Conservation (phyloP, 1,140 invertebrate species). For the Holotrichia oblita region DNA sequence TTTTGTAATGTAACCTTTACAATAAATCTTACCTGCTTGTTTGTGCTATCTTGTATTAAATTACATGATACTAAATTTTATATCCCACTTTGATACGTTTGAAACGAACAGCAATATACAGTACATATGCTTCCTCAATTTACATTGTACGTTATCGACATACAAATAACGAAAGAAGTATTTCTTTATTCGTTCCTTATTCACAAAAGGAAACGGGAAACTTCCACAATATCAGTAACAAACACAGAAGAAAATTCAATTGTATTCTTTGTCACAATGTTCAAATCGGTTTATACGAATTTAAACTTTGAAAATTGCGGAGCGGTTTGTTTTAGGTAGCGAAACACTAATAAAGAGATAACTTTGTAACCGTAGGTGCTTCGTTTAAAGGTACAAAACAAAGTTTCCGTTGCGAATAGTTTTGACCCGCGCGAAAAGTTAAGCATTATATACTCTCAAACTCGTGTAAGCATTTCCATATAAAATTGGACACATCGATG, state of each 20-base stretch:
- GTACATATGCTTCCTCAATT: no score
- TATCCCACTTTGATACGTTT: background rate
- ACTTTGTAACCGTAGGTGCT: background rate
- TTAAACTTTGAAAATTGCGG: background rate
- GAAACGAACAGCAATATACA: no score
- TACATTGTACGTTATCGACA: background rate
- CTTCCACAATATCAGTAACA: background rate
- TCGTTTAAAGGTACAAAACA: background rate
- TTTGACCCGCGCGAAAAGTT: background rate
- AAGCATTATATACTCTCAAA: slow-evolving; percentile 6
- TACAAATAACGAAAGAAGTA: background rate
- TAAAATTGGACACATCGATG: slow-evolving; percentile 6
- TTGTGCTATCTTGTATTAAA: slow-evolving; percentile 1
- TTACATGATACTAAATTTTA: background rate
- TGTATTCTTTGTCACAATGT: background rate
- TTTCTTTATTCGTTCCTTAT: no score
- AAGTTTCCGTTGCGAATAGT: background rate
- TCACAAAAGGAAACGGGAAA: no score
- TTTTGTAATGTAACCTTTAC: no score
- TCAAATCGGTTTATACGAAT: background rate
- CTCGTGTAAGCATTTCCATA: slow-evolving; percentile 12
- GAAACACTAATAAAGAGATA: background rate
- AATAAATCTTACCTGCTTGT: no score
- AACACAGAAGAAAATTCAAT: background rate
- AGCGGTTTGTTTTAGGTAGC: background rate